Conservation (phyloP, 1,140 invertebrate species). For the Danaus plexippus region DNA sequence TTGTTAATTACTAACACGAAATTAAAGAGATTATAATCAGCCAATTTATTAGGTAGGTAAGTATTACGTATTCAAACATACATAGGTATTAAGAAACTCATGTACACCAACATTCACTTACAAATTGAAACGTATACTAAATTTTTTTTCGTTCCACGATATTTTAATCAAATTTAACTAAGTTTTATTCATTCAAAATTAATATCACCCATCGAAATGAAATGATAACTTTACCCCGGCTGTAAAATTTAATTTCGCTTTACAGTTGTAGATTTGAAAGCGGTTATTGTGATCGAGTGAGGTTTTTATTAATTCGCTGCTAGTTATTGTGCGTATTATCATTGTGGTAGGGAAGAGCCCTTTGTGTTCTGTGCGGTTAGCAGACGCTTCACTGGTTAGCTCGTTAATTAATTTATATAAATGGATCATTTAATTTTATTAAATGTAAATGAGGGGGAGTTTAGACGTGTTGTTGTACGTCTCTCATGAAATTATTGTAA, state of each 20-base stretch:
- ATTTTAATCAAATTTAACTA: too few relatives aligned
- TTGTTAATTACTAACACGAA: too few relatives aligned
- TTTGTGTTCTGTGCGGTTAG: constrained; percentile 42
- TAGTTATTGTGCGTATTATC: constrained; percentile 51
- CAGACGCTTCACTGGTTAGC: constrained; percentile 60
- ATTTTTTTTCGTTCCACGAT: too few relatives aligned
- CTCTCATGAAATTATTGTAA: constrained; percentile 35
- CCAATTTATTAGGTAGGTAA: too few relatives aligned
- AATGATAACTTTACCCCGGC: constrained; percentile 19
- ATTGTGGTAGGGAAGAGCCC: constrained; percentile 34
- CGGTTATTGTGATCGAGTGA: constrained; percentile 66
- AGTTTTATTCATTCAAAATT: too few relatives aligned
- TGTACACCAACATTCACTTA: too few relatives aligned
- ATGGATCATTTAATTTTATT: constrained; percentile 72
- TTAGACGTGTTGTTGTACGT: constrained; percentile 26
- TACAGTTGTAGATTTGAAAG: constrained; percentile 54
- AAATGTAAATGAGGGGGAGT: constrained; percentile 67
- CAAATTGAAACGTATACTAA: too few relatives aligned
- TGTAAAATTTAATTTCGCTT: constrained; percentile 49
- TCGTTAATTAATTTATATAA: constrained; percentile 71
- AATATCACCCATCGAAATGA: constrained; percentile 4
- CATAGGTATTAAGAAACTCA: too few relatives aligned
- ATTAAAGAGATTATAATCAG: too few relatives aligned
- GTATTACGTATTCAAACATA: too few relatives aligned
- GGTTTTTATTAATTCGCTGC: constrained; percentile 66